phyloP scores from a whole-genome alignment of 2,888 invertebrate species.

The Netelia melanura region DNA sequence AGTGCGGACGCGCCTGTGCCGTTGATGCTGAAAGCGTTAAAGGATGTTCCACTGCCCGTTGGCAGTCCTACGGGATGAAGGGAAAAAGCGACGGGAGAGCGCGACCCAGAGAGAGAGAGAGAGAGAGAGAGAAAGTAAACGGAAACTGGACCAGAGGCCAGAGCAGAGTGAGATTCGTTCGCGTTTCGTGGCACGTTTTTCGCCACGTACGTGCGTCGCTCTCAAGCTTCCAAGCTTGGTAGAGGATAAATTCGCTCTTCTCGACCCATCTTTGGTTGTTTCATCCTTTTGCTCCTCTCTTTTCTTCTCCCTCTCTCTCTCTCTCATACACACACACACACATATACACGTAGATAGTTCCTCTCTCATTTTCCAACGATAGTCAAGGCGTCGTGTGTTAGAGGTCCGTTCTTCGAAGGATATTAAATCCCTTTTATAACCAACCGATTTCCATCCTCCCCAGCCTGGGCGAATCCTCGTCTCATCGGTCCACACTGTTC shows the following conservation, averaged over 20 bases:
- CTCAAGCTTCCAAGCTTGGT: slow-evolving; percentile 55
- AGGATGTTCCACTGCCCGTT: slow-evolving; percentile 35
- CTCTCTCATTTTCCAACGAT: slow-evolving; percentile 32
- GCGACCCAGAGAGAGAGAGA: slow-evolving; percentile 11
- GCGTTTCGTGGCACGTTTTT: slow-evolving; percentile 71
- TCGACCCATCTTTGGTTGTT: slow-evolving; percentile 14
- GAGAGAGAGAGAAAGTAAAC: slow-evolving; percentile 33
- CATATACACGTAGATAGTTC: not conserved
- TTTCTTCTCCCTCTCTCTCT: slow-evolving; percentile 6
- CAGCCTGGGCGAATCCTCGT: not conserved
- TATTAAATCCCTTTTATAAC: slow-evolving; percentile 67
- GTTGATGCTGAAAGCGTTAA: slow-evolving; percentile 36
- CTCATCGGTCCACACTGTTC: not conserved
- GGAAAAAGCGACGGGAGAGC: slow-evolving; percentile 17
- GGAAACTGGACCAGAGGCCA: slow-evolving; percentile 43
- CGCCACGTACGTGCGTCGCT: slow-evolving; percentile 69
- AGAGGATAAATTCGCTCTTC: slow-evolving; percentile 49
- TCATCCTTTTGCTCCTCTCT: slow-evolving; percentile 21
- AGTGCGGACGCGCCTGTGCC: slow-evolving; percentile 24
- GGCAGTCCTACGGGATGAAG: slow-evolving; percentile 14
- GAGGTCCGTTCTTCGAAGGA: slow-evolving; percentile 55
- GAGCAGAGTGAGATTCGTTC: slow-evolving; percentile 56
- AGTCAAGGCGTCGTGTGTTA: slow-evolving; percentile 64
- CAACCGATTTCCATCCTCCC: slow-evolving; percentile 42
- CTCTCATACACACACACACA: too few species aligned